These are phyloP conservation scores for Rutpela maculata DNA, from an alignment of 2,888 invertebrate genomes.

Conservation along the genomic window DNA sequence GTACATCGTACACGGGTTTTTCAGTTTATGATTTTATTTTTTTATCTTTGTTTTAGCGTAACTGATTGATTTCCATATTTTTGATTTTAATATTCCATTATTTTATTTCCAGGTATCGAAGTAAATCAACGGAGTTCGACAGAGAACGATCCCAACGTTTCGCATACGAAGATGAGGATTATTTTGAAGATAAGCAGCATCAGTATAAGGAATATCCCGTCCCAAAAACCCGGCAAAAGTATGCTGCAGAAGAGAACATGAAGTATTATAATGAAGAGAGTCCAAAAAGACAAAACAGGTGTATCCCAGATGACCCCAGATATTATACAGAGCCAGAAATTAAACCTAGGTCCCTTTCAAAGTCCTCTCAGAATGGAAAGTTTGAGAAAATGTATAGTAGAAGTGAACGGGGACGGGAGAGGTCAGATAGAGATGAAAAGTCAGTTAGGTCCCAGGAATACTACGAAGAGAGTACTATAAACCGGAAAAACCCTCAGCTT, in stretches of 20 bases:
- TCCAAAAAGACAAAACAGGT: conserved; percentile 46
- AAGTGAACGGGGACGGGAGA: conserved; percentile 30
- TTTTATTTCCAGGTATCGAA: conserved; percentile 53
- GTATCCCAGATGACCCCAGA: conserved; percentile 55
- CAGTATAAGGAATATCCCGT: conserved; percentile 63
- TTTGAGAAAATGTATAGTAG: conserved; percentile 41
- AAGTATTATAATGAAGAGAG: conserved; percentile 57
- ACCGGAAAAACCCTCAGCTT: conserved; percentile 53
- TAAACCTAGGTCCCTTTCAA: conserved; percentile 45
- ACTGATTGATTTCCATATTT: too few relatives aligned
- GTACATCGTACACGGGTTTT: too few relatives aligned
- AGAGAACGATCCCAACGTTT: conserved; percentile 54
- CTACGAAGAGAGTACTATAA: conserved; percentile 45
- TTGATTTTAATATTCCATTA: too few relatives aligned
- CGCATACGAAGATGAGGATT: conserved; percentile 60
- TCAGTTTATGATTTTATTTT: too few relatives aligned
- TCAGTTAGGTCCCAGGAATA: conserved; percentile 47
- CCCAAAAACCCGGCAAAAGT: conserved; percentile 66
- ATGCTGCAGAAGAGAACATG: conserved; percentile 56
- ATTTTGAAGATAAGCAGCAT: conserved; percentile 58
- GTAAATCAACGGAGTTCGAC: conserved; percentile 58
- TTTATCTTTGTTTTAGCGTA: too few relatives aligned
- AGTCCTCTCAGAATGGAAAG: conserved; percentile 45
- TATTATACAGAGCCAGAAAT: conserved; percentile 61
- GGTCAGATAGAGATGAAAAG: conserved; percentile 42